phyloP scores from a whole-genome alignment of 2,113 vertebrate genomes.

The Lepisosteus osseus region DNA sequence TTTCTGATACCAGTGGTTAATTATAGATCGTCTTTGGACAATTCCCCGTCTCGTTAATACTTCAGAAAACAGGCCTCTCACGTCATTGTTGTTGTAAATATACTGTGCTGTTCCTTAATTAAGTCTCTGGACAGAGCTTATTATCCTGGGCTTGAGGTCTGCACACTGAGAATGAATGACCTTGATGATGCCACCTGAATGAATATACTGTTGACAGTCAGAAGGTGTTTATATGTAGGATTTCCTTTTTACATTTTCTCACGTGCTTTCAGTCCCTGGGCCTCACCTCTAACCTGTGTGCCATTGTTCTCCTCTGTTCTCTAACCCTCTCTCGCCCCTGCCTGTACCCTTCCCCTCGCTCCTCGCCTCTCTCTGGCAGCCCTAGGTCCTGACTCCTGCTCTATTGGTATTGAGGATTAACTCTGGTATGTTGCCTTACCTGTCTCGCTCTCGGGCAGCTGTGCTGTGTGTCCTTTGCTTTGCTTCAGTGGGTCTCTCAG shows the following conservation, averaged over 20 bases:
- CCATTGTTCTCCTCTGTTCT: slow-evolving; percentile 56
- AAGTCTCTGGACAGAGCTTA: no score
- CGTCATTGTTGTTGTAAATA: no score
- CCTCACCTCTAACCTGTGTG: slow-evolving; percentile 51
- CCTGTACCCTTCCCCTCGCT: slow-evolving; percentile 40
- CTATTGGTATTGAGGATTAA: slow-evolving; percentile 92
- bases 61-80: no score
- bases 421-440: slow-evolving; percentile 75
- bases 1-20: no score
- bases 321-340: slow-evolving; percentile 45
- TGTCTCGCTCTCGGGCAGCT: slow-evolving; percentile 25
- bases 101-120: no score
- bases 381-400: slow-evolving; percentile 87
- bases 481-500: no score
- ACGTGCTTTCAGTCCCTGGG: slow-evolving; percentile 23
- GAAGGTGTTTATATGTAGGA: background rate
- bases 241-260: slow-evolving; percentile 27
- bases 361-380: slow-evolving; percentile 64
- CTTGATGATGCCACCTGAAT: no score
- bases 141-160: no score
- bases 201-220: no score
- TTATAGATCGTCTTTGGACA: no score
- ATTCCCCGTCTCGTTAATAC: no score
- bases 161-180: no score
- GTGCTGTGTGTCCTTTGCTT: slow-evolving; percentile 24